These are phyloP conservation scores for Danio albolineatus DNA, from an alignment of 2,797 vertebrate genomes.

Conservation along the genomic window DNA sequence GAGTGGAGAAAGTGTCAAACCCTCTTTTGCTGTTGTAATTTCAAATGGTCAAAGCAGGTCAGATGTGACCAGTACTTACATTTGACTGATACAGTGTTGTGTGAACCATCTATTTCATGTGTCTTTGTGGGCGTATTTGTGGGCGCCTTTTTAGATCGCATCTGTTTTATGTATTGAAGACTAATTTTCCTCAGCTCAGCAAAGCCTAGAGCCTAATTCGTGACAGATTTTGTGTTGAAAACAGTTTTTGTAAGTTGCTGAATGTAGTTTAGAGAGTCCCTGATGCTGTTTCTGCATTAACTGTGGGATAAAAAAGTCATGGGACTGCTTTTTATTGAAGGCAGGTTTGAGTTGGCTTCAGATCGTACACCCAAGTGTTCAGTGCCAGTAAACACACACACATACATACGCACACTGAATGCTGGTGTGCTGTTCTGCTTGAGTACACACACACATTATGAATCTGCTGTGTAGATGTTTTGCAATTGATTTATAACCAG, in stretches of 20 bases:
- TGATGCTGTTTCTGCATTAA: conserved; percentile 9
- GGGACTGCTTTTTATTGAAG: conserved; percentile 36
- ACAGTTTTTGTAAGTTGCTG: conserved; percentile 14
- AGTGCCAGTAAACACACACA: conserved; percentile 33
- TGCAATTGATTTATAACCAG: conserved; percentile 17
- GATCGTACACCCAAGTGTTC: background rate
- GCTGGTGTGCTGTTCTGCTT: background rate
- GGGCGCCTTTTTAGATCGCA: conserved; percentile 27
- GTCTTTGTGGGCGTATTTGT: conserved; percentile 7
- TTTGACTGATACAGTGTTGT: background rate
- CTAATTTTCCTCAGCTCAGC: conserved; percentile 5
- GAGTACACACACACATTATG: conserved; percentile 19
- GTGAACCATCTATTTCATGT: conserved; percentile 7
- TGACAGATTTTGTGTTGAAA: conserved; percentile 22
- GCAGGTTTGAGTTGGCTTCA: conserved; percentile 8
- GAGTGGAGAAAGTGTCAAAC: background rate
- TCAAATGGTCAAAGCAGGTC: conserved; percentile 5
- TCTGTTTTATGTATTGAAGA: conserved; percentile 21
- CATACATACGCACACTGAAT: background rate
- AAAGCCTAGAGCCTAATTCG: conserved; percentile 23
- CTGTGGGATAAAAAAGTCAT: conserved; percentile 26
- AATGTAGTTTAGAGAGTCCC: conserved; percentile 24
- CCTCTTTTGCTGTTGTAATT: background rate
- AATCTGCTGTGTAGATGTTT: conserved; percentile 44
- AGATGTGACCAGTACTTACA: background rate